These are phyloP conservation scores for Sciurus vulgaris DNA, from an alignment of 2,797 vertebrate species.

Conservation along the genomic window DNA sequence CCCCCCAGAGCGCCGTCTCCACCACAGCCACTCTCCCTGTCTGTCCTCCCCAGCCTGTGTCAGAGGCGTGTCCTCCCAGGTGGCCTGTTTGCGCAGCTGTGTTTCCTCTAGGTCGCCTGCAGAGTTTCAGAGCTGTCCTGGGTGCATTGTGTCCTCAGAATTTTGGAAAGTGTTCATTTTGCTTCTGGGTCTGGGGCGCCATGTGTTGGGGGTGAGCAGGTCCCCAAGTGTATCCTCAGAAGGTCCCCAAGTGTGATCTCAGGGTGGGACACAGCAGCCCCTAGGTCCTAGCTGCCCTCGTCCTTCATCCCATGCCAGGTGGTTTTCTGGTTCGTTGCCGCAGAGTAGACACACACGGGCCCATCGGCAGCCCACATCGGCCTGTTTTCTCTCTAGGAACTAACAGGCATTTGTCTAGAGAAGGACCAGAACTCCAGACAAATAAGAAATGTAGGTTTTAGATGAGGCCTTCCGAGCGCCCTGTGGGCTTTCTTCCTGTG, in stretches of 20 bases:
- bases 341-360: no score
- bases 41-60: not conserved
- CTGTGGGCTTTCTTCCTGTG: not conserved
- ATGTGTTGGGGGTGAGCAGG: no score
- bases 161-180: not conserved
- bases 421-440: not conserved
- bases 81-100: not conserved
- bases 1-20: not conserved
- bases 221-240: not conserved
- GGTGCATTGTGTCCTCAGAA: not conserved
- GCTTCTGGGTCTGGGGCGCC: not conserved
- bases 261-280: not conserved
- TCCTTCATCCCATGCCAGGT: not conserved
- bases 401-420: not conserved
- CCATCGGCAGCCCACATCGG: accelerated
- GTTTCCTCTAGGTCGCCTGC: not conserved
- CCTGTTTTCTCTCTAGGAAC: not conserved
- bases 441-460: not conserved
- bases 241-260: not conserved
- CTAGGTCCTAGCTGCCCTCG: no score
- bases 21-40: not conserved
- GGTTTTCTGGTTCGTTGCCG: not conserved
- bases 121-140: not conserved
- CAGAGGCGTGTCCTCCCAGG: not conserved
- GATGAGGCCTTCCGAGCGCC: not conserved